Base-by-base conservation (phyloP, 2,113 vertebrate species). In the Actinemys pallida region DNA sequence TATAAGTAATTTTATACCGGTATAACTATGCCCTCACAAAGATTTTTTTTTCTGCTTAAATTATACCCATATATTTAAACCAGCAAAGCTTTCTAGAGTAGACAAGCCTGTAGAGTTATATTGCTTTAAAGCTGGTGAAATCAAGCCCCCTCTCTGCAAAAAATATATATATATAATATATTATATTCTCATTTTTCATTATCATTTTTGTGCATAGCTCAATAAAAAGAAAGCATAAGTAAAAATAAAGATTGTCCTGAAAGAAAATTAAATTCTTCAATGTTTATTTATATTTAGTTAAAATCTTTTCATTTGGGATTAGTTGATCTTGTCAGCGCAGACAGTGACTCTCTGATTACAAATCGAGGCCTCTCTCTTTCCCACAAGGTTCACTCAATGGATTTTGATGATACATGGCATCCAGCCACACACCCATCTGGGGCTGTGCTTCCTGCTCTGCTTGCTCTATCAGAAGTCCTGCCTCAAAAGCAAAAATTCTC, bases 341-440 rank as follows among this genome's bases (percentile, higher is more conserved):
- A 84, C 6, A 83, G 39, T 86, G 91, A 75, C 72, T 78, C 90
- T 81, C 54, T 62, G 56, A 83, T 69, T 20, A 84, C 25, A 49
- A 50, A 45, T 22, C 42, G 31, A 79, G 76, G 7, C 8, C 90
- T 87, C 57, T 92, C 54, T 83, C 90, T 85, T 50, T 13, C 53
- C 39, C 56, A 1, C 27, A 79, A 99, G 99, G 98, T 99, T 84
- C 99, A 99, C 96, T 99, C 99, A 20, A 99, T 99, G 99, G 99
- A 99, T 93, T 99, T 99, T 97, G 99, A 99, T 0, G 99, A 99
- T 95, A 99, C 99, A 0, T 99, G 99, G 99, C 98, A 99, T 69
- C 99, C 99, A 42, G 99, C 99, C n/a, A 99, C 99, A 49, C 99
- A 99, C 84, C 99, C 99, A n/a, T 99, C 99, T 0, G 99, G 99